Percentiles rank a stretch among this genome's conserved stretches.
phyloP scores from a whole-genome alignment of 2,797 vertebrate genomes.

The Pempheris klunzingeri region DNA sequence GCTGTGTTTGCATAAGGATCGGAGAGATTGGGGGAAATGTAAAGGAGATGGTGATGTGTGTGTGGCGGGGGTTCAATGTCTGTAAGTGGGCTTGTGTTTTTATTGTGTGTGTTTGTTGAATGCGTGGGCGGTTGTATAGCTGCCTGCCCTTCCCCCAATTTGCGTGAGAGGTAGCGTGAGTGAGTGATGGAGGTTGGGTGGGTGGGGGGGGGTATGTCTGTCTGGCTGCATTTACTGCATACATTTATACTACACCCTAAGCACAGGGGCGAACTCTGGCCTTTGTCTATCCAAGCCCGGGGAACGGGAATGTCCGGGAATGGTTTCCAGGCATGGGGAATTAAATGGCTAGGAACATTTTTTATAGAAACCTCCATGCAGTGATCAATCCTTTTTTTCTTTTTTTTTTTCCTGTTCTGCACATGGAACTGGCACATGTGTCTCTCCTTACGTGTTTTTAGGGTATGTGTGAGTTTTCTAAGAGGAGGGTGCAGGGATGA shows the following conservation, averaged over 20 bases:
- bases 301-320: constrained; percentile 68
- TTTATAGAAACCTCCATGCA: constrained; percentile 52
- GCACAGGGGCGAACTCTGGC: constrained; percentile 68
- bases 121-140: constrained; percentile 53
- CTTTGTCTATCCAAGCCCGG: constrained; percentile 73
- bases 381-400: constrained; percentile 38
- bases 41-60: constrained; percentile 22
- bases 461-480: constrained; percentile 10
- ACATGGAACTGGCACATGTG: constrained; percentile 51
- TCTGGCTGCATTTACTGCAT: constrained; percentile 80
- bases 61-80: constrained; percentile 5
- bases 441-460: constrained; percentile 23
- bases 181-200: constrained; percentile 67
- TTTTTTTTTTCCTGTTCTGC: constrained; percentile 37
- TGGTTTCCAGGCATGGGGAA: constrained; percentile 75
- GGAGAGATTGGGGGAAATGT: constrained; percentile 33
- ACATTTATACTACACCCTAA: constrained; percentile 72
- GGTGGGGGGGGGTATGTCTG: constrained; percentile 62
- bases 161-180: constrained; percentile 68
- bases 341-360: constrained; percentile 64
- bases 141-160: constrained; percentile 78
- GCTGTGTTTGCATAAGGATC: constrained; percentile 40
- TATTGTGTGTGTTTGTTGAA: constrained; percentile 65
- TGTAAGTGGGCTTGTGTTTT: constrained; percentile 53
- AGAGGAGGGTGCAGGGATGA: not conserved